These are phyloP conservation scores for Rosalia funebris DNA, from an alignment of 2,888 invertebrate species.

Conservation along the genomic window DNA sequence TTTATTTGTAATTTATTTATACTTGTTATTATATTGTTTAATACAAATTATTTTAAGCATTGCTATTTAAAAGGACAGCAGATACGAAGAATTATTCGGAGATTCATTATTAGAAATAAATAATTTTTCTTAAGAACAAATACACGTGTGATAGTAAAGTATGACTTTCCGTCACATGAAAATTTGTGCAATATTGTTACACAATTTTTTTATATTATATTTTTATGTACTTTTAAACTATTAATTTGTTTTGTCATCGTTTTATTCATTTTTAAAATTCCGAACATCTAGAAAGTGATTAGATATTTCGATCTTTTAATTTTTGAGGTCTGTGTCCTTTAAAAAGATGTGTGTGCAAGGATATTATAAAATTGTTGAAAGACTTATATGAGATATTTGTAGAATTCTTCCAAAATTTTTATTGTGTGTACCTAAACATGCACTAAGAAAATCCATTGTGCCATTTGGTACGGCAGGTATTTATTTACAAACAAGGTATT, in stretches of 20 bases:
- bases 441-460: constrained; percentile 5
- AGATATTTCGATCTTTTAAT: not conserved
- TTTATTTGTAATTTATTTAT: constrained; percentile 30
- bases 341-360: no score
- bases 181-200: no score
- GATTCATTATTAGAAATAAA: no score
- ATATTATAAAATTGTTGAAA: constrained; percentile 9
- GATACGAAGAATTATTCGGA: not conserved
- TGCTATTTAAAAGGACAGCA: not conserved
- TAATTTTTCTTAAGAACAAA: no score
- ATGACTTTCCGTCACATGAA: no score
- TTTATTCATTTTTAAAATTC: no score
- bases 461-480: constrained; percentile 16
- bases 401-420: constrained; percentile 15
- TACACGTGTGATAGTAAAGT: no score
- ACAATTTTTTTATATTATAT: no score
- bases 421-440: constrained; percentile 16
- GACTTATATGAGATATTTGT: constrained; percentile 19
- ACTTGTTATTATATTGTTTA: constrained; percentile 20
- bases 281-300: not conserved
- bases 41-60: constrained; percentile 4
- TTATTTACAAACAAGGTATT: constrained; percentile 36
- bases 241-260: no score
- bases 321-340: constrained; percentile 8
- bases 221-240: no score